Percentiles rank a stretch among this genome's conserved stretches.
These are phyloP conservation scores for Chelonia mydas DNA, from an alignment of 2,797 vertebrate genomes.

Conservation along the genomic window DNA sequence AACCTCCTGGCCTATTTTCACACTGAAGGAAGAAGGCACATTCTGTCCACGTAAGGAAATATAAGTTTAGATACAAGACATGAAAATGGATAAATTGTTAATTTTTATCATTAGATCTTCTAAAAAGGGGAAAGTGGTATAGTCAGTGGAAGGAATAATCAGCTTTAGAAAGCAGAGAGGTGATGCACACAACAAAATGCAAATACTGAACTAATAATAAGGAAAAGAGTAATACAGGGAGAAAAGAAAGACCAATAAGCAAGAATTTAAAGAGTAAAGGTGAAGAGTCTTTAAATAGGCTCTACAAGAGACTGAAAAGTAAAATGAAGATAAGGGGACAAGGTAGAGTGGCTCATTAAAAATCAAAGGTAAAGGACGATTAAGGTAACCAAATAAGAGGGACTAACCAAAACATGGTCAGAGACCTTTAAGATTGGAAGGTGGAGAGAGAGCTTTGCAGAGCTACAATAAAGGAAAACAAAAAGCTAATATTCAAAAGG, in stretches of 20 bases:
- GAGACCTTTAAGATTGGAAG: neutral
- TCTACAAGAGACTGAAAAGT: neutral
- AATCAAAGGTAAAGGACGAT: neutral
- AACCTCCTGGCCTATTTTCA: neutral
- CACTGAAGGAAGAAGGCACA: neutral
- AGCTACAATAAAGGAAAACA: neutral
- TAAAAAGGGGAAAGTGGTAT: accelerated
- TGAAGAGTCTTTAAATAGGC: neutral
- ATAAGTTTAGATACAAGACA: accelerated
- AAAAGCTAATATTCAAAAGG: neutral
- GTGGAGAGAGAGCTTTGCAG: neutral
- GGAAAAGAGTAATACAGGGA: neutral
- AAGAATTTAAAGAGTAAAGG: slow-evolving; percentile 24
- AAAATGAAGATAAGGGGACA: slow-evolving; percentile 17
- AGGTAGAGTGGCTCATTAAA: neutral
- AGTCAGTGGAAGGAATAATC: neutral
- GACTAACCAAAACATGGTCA: neutral
- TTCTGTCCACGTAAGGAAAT: no score
- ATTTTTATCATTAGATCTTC: neutral
- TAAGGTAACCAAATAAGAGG: neutral
- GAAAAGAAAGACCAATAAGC: neutral
- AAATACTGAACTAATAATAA: neutral
- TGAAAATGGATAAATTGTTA: neutral
- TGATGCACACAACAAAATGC: neutral
- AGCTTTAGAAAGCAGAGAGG: neutral